A percentile compares a stretch with the other conserved stretches of the same genome.
Conservation (phyloP, 2,113 vertebrate species). For the Mustela nigripes region DNA sequence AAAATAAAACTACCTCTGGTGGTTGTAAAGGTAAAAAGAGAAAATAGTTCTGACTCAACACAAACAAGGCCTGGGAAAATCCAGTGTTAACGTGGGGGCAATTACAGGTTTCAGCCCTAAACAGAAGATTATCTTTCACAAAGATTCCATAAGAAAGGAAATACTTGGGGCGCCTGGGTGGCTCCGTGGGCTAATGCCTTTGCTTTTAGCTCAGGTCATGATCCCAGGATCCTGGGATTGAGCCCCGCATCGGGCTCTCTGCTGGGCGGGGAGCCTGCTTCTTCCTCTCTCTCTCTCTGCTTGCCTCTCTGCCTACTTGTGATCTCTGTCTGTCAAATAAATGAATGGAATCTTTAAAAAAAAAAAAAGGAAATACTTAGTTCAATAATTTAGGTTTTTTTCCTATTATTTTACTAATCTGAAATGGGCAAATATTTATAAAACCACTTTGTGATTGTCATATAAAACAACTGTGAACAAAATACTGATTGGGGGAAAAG, state of each 20-base stretch:
- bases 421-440: constrained; percentile 19
- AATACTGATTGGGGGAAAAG: background rate
- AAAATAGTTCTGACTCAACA: background rate
- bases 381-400: background rate
- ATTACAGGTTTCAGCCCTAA: background rate
- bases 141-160: background rate
- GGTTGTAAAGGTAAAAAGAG: background rate
- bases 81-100: background rate
- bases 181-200: no score
- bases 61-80: background rate
- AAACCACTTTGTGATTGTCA: background rate
- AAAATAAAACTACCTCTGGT: background rate
- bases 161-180: no score
- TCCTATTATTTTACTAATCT: constrained; percentile 26
- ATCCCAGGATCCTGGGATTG: no score
- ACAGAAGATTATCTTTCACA: background rate
- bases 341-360: no score
- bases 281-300: no score
- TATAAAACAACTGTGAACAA: background rate
- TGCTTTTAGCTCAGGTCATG: no score
- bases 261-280: no score
- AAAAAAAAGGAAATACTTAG: background rate
- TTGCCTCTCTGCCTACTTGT: no score
- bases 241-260: no score
- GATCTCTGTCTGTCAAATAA: no score